phyloP scores from a whole-genome alignment of 2,888 invertebrate genomes.

The Argynnis bischoffii region DNA sequence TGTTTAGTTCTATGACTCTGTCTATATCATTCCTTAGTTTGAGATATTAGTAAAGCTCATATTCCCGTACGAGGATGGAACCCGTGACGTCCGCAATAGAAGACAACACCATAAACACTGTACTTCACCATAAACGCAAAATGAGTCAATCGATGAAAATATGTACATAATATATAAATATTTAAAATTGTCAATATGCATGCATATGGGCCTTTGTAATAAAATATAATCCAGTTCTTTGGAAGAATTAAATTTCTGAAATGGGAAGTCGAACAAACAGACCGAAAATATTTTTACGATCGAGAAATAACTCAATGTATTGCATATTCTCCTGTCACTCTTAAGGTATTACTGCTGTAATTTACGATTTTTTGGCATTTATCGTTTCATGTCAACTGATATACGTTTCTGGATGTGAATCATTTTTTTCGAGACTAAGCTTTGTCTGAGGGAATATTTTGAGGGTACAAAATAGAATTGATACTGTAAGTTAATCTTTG shows the following conservation, averaged over 20 bases:
- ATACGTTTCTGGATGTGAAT: slow-evolving; percentile 31
- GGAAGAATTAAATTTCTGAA: slow-evolving; percentile 24
- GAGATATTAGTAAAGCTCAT: no score
- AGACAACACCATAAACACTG: no score
- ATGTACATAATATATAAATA: slow-evolving; percentile 15
- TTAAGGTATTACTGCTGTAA: slow-evolving; percentile 35
- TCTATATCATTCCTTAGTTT: no score
- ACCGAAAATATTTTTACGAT: slow-evolving; percentile 68
- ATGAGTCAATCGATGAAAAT: slow-evolving; percentile 1
- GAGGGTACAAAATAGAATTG: no score
- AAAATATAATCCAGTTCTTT: slow-evolving; percentile 13
- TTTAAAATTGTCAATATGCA: slow-evolving; percentile 30
- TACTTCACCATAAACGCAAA: no score
- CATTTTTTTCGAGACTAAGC: slow-evolving; percentile 17
- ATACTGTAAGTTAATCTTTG: no score
- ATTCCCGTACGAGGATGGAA: no score
- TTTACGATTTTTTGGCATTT: slow-evolving; percentile 60
- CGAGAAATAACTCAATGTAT: slow-evolving; percentile 54
- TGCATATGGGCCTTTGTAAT: slow-evolving; percentile 38
- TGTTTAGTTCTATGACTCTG: no score
- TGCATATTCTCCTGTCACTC: slow-evolving; percentile 66
- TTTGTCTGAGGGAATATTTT: no score
- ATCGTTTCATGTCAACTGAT: slow-evolving; percentile 50
- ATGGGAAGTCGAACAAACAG: slow-evolving; percentile 43
- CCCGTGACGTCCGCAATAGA: no score